Percentiles rank a stretch among this genome's conserved stretches.
These are phyloP conservation scores for Neotoma lepida DNA, from an alignment of 2,113 vertebrate genomes.

Conservation along the genomic window DNA sequence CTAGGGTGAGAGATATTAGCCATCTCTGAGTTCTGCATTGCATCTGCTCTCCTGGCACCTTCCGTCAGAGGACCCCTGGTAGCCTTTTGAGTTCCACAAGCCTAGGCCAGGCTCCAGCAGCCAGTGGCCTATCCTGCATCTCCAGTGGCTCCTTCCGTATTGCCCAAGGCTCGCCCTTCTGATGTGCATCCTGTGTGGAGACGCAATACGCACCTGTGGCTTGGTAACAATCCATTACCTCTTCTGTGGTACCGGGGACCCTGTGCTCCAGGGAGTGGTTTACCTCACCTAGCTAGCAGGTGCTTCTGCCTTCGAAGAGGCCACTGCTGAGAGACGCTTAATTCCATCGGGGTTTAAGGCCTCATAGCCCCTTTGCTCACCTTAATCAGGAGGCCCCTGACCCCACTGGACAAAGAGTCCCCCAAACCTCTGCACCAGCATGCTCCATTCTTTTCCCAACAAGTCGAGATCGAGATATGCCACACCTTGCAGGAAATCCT, in stretches of 20 bases:
- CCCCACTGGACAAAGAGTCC: background rate
- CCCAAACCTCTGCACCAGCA: background rate
- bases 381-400: background rate
- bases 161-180: background rate
- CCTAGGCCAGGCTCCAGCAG: background rate
- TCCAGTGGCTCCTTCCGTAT: background rate
- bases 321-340: too few relatives aligned
- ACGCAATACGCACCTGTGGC: background rate
- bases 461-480: slow-evolving; percentile 85
- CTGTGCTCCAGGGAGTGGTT: background rate
- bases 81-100: background rate
- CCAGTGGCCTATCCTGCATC: background rate
- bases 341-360: background rate
- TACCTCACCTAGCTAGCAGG: background rate
- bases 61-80: background rate
- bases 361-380: background rate
- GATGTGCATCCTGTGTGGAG: background rate
- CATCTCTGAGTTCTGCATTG: background rate
- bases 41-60: background rate
- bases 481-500: slow-evolving; percentile 81
- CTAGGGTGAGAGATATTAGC: background rate
- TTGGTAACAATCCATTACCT: background rate
- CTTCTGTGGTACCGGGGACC: background rate
- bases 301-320: background rate
- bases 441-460: slow-evolving; percentile 73